Conservation (phyloP, 2,797 vertebrate species). For the Callimico goeldii region DNA sequence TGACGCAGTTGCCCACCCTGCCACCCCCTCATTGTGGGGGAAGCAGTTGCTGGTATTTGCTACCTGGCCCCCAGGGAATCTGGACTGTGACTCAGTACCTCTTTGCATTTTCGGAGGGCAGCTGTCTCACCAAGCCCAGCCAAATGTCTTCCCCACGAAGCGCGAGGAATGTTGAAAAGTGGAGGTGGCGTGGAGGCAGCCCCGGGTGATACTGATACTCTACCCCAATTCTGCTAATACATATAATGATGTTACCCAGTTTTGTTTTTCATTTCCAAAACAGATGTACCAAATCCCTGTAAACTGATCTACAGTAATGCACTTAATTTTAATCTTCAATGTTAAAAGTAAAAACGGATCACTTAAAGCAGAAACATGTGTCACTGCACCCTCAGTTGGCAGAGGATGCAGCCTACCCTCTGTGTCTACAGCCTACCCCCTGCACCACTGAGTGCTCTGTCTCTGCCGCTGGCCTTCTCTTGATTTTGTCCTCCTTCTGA, state of each 20-base stretch:
- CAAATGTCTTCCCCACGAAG: neutral
- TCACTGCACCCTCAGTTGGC: slow-evolving; percentile 78
- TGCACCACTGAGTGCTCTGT: neutral
- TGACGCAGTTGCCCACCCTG: no score
- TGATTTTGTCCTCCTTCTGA: neutral
- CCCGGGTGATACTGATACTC: slow-evolving; percentile 83
- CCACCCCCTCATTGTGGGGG: neutral
- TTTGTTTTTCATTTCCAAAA: slow-evolving; percentile 90
- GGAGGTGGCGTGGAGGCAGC: neutral
- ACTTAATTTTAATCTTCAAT: slow-evolving; percentile 84
- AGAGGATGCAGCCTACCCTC: slow-evolving; percentile 27
- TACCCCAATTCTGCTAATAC: slow-evolving; percentile 87
- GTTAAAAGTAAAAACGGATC: slow-evolving; percentile 78
- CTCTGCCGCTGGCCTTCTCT: neutral
- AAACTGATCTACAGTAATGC: slow-evolving; percentile 86
- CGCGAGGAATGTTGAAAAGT: neutral
- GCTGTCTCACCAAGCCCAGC: neutral
- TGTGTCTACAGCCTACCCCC: neutral
- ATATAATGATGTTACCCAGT: slow-evolving; percentile 87
- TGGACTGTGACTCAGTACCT: neutral
- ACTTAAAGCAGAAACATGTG: slow-evolving; percentile 83
- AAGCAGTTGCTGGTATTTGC: neutral
- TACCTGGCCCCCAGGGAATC: neutral
- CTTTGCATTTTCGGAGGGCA: neutral
- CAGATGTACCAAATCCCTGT: slow-evolving; percentile 89